These are phyloP conservation scores for Emmelina monodactyla DNA, from an alignment of 2,888 invertebrate genomes.

Conservation along the genomic window DNA sequence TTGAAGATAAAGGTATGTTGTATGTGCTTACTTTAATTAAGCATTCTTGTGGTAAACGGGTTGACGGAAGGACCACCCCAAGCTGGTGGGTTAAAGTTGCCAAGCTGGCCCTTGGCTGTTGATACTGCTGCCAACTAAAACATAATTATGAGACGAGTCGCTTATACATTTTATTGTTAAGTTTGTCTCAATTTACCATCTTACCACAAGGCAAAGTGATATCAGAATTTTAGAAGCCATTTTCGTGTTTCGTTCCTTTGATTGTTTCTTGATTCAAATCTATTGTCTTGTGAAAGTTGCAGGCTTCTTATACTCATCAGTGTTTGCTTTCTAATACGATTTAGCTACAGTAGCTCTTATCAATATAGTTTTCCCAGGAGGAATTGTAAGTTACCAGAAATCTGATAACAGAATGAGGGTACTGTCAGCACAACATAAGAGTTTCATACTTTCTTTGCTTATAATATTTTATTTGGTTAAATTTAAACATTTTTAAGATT, in stretches of 20 bases:
- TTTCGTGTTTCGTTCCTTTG: slow-evolving; percentile 18
- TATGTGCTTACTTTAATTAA: too few relatives aligned
- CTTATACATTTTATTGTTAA: neutral
- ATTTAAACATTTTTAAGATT: too few relatives aligned
- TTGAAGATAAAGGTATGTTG: too few relatives aligned
- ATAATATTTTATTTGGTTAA: too few relatives aligned
- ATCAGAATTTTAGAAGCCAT: slow-evolving; percentile 45
- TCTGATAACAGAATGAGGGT: slow-evolving; percentile 27
- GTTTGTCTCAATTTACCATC: slow-evolving; percentile 18
- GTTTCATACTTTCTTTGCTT: neutral
- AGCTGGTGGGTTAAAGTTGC: slow-evolving; percentile 15
- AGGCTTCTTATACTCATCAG: slow-evolving; percentile 33
- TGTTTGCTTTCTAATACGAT: slow-evolving; percentile 28
- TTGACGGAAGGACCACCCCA: slow-evolving; percentile 19
- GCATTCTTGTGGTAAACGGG: too few relatives aligned
- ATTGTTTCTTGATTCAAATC: slow-evolving; percentile 23
- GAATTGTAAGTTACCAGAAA: slow-evolving; percentile 27
- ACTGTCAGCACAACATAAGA: neutral
- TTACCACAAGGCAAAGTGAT: slow-evolving; percentile 39
- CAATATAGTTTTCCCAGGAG: slow-evolving; percentile 43
- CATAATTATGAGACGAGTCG: neutral
- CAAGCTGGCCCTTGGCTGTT: slow-evolving; percentile 30
- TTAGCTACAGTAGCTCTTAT: neutral
- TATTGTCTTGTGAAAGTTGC: slow-evolving; percentile 19
- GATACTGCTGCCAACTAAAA: slow-evolving; percentile 33